Evolutionary conservation across 2,797 vertebrate species (phyloP).

Genomic region (Valencia hispanica): DNA sequence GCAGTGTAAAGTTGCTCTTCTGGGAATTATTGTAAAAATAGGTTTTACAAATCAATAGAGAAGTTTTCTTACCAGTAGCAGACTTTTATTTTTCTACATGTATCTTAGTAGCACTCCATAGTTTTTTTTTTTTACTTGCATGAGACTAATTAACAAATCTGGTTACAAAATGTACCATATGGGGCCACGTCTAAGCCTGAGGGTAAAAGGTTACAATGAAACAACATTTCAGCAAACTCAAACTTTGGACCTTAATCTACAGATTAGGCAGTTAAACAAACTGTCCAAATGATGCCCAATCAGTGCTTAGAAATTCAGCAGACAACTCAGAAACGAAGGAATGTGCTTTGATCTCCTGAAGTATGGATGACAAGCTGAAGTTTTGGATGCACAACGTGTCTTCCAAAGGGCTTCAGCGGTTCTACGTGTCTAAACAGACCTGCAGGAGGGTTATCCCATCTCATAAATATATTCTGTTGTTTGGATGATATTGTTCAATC

Average conservation of each 20-base stretch:
- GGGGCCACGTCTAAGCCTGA: conserved; percentile 7
- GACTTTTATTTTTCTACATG: neutral
- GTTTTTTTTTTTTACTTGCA: neutral
- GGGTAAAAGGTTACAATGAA: conserved; percentile 4
- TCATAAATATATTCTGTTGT: neutral
- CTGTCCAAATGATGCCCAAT: conserved; percentile 3
- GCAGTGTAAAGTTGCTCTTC: neutral
- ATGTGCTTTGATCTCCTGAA: neutral
- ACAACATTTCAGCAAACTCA: conserved; percentile 20
- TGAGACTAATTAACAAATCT: conserved; percentile 3
- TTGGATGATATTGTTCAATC: neutral
- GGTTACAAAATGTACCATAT: conserved; percentile 21
- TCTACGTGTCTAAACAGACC: neutral
- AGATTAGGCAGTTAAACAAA: conserved; percentile 20
- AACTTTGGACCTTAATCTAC: conserved; percentile 32
- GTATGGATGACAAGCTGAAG: neutral
- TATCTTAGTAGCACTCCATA: neutral
- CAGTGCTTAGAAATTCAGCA: neutral
- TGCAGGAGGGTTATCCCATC: neutral
- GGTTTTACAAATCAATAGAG: neutral
- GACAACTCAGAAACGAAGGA: neutral
- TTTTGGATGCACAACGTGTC: neutral
- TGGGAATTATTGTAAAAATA: neutral
- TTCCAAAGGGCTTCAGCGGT: neutral
- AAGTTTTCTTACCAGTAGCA: neutral